Evolutionary conservation across 2,888 invertebrate species (phyloP), one percentile per base, ranked within the genome.

Genomic region (Dicranocentrus wangi): DNA sequence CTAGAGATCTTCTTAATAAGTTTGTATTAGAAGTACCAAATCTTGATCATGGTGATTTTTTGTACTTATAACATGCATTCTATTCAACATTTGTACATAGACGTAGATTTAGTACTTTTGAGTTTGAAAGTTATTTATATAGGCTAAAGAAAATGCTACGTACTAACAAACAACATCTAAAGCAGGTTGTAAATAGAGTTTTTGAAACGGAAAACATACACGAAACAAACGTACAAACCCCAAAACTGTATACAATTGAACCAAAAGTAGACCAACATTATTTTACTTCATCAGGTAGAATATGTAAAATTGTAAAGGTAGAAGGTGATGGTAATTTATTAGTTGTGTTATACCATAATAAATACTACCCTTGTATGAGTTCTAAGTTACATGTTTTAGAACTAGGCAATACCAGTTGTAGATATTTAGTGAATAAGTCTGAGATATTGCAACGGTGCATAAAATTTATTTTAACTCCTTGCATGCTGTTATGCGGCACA

Each of bases 41-140:
- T 7, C 19, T 87, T 21, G 87, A 87, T 72, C 85, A 85, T 5
- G 68, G 69, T 17, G 72, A 86, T 25, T 65, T 80, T 32, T 19
- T 87, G 8, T n/a, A 80, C 86, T 0, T 87, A 88, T 65, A 87
- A 87, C 81, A 68, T 87, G 19, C 87, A 88, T 73, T 77, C 78
- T 25, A 69, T 88, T 0, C 53, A 84, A 25, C 87, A 88, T 83
- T 66, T 88, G 3, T 27, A 81, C 21, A 69, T 61, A 39, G 87
- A 87, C 81, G 86, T 79, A 47, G 42, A 10, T 85, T 83, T 71
- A 84, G 84, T 80, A 75, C 86, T 5, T 87, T 87, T 68, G 60
- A 32, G 13, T 87, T 85, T 69, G 86, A 87, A 80, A 87, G 81
- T 68, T 84, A 72, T 42, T 83, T 87, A 85, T 83, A 85, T 43